These are phyloP conservation scores for Tadarida brasiliensis DNA, from an alignment of 2,797 vertebrate species.

Conservation along the genomic window DNA sequence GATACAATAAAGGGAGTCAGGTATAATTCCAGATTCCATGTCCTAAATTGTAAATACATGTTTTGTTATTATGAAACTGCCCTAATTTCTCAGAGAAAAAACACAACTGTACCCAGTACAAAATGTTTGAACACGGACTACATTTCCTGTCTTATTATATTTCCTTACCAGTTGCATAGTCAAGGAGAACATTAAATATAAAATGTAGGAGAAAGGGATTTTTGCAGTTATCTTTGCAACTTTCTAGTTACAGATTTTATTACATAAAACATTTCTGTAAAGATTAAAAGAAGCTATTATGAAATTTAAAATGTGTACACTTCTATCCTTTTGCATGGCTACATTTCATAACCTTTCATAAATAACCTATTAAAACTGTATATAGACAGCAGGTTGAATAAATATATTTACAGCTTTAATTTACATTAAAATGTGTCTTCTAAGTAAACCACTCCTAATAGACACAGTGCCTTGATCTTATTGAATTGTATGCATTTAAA, in stretches of 20 bases:
- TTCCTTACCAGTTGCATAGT: background rate
- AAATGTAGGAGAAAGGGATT: background rate
- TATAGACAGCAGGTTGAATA: background rate
- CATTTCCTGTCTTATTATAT: background rate
- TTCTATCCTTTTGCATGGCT: conserved; percentile 31
- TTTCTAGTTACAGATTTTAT: conserved; percentile 51
- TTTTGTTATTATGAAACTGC: background rate
- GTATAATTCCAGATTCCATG: background rate
- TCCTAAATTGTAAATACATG: background rate
- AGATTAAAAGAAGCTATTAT: conserved; percentile 26
- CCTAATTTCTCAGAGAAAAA: background rate
- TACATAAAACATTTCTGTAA: conserved; percentile 36
- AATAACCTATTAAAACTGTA: conserved; percentile 67
- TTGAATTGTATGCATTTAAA: conserved; percentile 70
- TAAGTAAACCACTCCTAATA: conserved; percentile 55
- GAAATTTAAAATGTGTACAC: background rate
- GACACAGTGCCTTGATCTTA: conserved; percentile 59
- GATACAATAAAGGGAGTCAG: background rate
- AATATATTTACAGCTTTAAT: conserved; percentile 33
- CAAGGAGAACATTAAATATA: background rate
- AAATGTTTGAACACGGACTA: background rate
- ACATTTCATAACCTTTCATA: conserved; percentile 61
- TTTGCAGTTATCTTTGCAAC: background rate
- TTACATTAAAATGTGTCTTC: conserved; percentile 38
- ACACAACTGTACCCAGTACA: background rate